Percentiles rank a stretch among this genome's conserved stretches.
These are phyloP conservation scores for Gastrophysa polygoni DNA, from an alignment of 2,888 invertebrate species.

Conservation along the genomic window DNA sequence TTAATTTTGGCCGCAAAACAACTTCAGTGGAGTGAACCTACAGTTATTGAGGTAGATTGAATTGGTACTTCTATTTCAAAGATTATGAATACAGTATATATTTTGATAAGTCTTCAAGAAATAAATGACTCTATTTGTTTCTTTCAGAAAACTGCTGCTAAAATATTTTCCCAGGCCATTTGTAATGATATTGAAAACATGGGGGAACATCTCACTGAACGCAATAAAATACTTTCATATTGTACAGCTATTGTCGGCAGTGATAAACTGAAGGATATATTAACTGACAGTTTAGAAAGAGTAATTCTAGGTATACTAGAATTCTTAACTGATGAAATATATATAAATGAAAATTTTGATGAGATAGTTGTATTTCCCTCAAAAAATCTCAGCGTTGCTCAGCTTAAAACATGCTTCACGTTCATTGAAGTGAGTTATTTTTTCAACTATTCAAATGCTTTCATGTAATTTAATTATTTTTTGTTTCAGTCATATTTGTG, in stretches of 20 bases:
- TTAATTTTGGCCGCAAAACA: conserved; percentile 34
- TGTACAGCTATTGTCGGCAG: conserved; percentile 47
- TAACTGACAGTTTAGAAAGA: conserved; percentile 43
- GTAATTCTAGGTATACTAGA: conserved; percentile 49
- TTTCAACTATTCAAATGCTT: no score
- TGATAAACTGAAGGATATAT: conserved; percentile 33
- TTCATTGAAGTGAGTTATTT: conserved; percentile 45
- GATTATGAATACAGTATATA: no score
- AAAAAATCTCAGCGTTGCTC: conserved; percentile 53
- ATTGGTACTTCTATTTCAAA: neutral
- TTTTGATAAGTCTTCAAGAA: no score
- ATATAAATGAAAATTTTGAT: conserved; percentile 35
- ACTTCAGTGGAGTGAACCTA: conserved; percentile 29
- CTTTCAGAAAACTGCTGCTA: conserved; percentile 41
- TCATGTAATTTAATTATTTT: neutral
- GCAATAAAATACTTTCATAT: conserved; percentile 44
- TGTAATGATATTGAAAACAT: conserved; percentile 45
- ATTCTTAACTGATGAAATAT: conserved; percentile 51
- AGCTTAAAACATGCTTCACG: conserved; percentile 40
- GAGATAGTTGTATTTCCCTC: conserved; percentile 47
- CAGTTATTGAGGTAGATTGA: conserved; percentile 37
- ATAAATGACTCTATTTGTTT: conserved; percentile 14
- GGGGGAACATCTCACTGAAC: conserved; percentile 41
- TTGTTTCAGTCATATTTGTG: conserved; percentile 45
- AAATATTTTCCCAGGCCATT: conserved; percentile 41